Evolutionary conservation across 2,797 vertebrate genomes (phyloP), one percentile per base, ranked within the genome.

Genomic region (Rhadinocentrus ornatus): DNA sequence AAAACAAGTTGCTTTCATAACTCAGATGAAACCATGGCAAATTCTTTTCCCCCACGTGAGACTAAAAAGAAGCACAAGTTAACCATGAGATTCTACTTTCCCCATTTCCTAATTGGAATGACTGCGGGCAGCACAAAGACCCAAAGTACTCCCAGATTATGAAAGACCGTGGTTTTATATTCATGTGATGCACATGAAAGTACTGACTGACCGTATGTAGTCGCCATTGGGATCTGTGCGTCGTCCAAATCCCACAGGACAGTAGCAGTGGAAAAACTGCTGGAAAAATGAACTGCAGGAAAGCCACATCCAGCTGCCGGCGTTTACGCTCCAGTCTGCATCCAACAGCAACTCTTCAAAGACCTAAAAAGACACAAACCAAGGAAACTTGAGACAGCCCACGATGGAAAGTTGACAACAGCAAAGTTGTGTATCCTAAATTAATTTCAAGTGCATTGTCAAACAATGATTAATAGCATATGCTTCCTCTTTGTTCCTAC

Each of bases 301-400:
- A 0, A 98, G 94, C 97, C 97, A 99, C 96, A 99, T 98, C 97
- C 97, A 98, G 89, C 96, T 98, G 67, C 97, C 97, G 32, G 97
- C 97, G 37, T 99, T 99, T 26, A 98, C 96, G 61, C 97, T 99
- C 97, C 97, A 98, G 82, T 99, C 97, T 0, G 96, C 97, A n/a
- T 99, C 97, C 27, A 99, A 93, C 48, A 98, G 82, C 75, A 98
- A 82, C 89, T 99, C 97, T 90, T 99, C 97, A 89, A 99, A 99
- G 54, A 96, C 96, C 97, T 99, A 82, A 80, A 74, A 84, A 29
- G 26, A 62, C 18, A 62, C 11, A 6, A 0, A 63, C 15, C 54
- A 22, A 8, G 20, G 53, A 56, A 3, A 15, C 13, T 59, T 18
- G 0, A 62, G 13, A 46, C 26, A 11, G 44, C 4, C 29, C 31